Evolutionary conservation across 2,797 vertebrate genomes (phyloP), one percentile per base, ranked within the genome.

Genomic region (Lacerta agilis): DNA sequence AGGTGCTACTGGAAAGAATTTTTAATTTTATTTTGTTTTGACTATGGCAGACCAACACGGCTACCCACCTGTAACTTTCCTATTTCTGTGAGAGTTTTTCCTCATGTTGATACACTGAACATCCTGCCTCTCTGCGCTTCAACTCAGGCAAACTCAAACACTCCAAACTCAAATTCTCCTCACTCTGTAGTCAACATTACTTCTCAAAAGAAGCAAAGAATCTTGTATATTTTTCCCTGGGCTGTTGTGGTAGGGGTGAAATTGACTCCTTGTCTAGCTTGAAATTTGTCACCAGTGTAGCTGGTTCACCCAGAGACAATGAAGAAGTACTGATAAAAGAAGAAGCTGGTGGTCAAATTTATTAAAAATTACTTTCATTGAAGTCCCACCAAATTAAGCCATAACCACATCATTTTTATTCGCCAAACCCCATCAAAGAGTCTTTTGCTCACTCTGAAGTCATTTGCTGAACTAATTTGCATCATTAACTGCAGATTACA

Each of bases 381-480:
- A 75, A 64, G 41, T 87, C 83, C 43, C 66, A 82, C 76, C 75
- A 71, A 86, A 78, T 88, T 78, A 90, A 82, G 27, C 20, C 38
- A 73, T 41, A 79, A 49, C n/a, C 38, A 49, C 4, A 82, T 79
- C 20, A 43, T 83, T 72, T 41, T 43, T 43, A 20, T 66, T 83
- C 64, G 41, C 73, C 41, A 88, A 82, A 83, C 41, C 29, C 33
- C 79, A 85, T 73, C 38, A 85, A 86, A 78, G 49, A 90, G 55
- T 7, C 3, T 84, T 2, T 18, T 75, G 5, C 1, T 43, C 87
- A 83, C 78, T 82, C 81, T 85, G 5, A 36, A 69, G 78, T 82
- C 85, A 3, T 89, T 88, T 85, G 38, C 43, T 91, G 91, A 93
- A 92, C 69, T 91, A 90, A 86, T 83, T 69, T 90, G 2, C 83